Base-by-base conservation (phyloP, 2,797 vertebrate species). In the Novumbra hubbsi region DNA sequence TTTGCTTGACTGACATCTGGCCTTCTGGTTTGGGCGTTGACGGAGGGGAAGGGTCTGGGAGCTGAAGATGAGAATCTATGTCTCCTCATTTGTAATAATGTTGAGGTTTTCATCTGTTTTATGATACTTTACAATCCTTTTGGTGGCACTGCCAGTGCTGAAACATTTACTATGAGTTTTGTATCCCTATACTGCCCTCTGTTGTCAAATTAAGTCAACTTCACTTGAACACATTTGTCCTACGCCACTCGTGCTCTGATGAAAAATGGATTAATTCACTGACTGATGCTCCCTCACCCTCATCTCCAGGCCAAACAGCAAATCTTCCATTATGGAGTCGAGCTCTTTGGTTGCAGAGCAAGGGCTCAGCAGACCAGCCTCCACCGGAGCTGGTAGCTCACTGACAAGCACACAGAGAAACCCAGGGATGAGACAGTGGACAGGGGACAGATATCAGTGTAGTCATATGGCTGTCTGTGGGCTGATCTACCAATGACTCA, bases 241-340 rank as follows among this genome's bases (percentile, higher is more conserved):
- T 15, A 12, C 15, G 21, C 49, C 16, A 5, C 28, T 71, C 27
- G 8, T 57, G 15, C 19, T 55, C 14, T 15, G 30, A 21, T 1
- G 1, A 41, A 50, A 17, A 9, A 17, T 32, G 14, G 16, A 27
- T 19, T 34, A 1, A 21, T 8, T 38, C 1, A 17, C 32, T 45
- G 52, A n/a, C 38, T 27, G 14, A 69, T 62, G 17, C 71, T 8
- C 24, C 81, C 89, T 80, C 74, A 94, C 92, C 91, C 55, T 85
- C 48, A 88, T 28, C 50, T 78, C 89, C 48, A 94, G 70, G 49
- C 83, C 79, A 83, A 93, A 68, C 71, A 93, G 69, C 71, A 95
- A 75, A 7, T 91, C 86, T 68, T 92, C 76, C 83, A 95, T 82
- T 76, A 95, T 88, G 48, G 81, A 90, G 1, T 95, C 92, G 70